These are phyloP conservation scores for Syngnathus floridae DNA, from an alignment of 2,113 vertebrate genomes.

Conservation along the genomic window DNA sequence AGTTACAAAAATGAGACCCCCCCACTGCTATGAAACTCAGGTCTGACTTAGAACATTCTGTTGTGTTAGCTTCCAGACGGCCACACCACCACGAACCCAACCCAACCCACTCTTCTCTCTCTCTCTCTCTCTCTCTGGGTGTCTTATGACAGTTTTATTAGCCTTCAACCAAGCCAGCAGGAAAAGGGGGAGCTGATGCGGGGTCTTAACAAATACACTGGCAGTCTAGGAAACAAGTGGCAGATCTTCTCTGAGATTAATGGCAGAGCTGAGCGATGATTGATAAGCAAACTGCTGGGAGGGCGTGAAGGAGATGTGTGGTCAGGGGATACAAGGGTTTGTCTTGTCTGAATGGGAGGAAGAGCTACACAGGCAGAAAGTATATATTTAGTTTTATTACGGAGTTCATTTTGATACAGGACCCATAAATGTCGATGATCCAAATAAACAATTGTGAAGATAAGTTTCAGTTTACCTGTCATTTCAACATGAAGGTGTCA, in stretches of 20 bases:
- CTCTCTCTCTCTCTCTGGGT: constrained; percentile 21
- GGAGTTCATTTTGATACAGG: background rate
- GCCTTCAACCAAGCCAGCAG: constrained; percentile 57
- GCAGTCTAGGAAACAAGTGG: constrained; percentile 66
- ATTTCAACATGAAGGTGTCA: background rate
- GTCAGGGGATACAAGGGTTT: constrained; percentile 47
- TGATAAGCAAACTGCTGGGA: constrained; percentile 64
- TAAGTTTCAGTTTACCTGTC: background rate
- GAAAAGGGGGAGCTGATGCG: constrained; percentile 62
- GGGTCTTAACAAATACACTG: constrained; percentile 54
- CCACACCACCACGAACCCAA: constrained; percentile 8
- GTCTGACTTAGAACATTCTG: constrained; percentile 26
- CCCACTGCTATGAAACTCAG: constrained; percentile 38
- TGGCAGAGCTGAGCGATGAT: constrained; percentile 55
- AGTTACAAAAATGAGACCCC: constrained; percentile 32
- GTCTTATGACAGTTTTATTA: constrained; percentile 70
- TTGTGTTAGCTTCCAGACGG: constrained; percentile 12
- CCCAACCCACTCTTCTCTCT: constrained; percentile 3
- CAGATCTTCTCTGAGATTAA: constrained; percentile 64
- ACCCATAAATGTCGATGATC: too few species aligned
- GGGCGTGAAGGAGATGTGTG: constrained; percentile 28
- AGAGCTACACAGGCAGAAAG: constrained; percentile 44
- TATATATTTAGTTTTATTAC: constrained; percentile 18
- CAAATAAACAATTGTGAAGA: background rate
- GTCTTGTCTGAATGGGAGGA: constrained; percentile 55